A percentile compares a stretch with the other conserved stretches of the same genome.
phyloP scores from a whole-genome alignment of 2,888 invertebrate genomes.

The Operophtera brumata region DNA sequence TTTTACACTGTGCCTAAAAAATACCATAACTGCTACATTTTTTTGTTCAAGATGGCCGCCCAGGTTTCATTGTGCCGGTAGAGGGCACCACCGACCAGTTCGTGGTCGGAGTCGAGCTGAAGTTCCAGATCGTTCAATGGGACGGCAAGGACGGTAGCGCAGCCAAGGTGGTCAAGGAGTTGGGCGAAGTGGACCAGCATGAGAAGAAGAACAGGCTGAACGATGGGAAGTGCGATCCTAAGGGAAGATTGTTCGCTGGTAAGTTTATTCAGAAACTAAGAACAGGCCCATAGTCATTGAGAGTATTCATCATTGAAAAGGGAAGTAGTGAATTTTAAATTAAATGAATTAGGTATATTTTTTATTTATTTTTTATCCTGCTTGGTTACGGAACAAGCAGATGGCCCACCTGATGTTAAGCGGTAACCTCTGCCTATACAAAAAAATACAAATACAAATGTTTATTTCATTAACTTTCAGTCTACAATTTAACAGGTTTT shows the following conservation, averaged over 20 bases:
- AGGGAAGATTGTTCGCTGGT: slow-evolving; percentile 88
- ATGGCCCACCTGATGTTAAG: too few relatives aligned
- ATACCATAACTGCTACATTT: not conserved
- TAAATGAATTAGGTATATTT: too few relatives aligned
- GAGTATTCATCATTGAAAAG: too few relatives aligned
- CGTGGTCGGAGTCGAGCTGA: slow-evolving; percentile 82
- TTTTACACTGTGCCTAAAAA: too few relatives aligned
- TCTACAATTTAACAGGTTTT: too few relatives aligned
- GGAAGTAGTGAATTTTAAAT: too few relatives aligned
- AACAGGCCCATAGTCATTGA: too few relatives aligned
- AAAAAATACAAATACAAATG: too few relatives aligned
- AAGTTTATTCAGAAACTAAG: slow-evolving; percentile 6
- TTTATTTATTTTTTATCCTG: too few relatives aligned
- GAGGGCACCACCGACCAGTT: slow-evolving; percentile 82
- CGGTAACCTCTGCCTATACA: too few relatives aligned
- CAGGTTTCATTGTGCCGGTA: slow-evolving; percentile 83
- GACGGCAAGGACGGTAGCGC: slow-evolving; percentile 79
- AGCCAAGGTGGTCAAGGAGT: slow-evolving; percentile 61
- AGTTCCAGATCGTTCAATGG: slow-evolving; percentile 83
- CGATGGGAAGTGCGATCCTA: slow-evolving; percentile 88
- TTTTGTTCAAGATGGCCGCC: slow-evolving; percentile 55
- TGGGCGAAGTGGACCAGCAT: slow-evolving; percentile 81
- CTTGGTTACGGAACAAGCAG: too few relatives aligned
- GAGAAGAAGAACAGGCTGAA: slow-evolving; percentile 83
- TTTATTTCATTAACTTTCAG: too few relatives aligned